Percentiles rank a stretch among this genome's conserved stretches.
Evolutionary conservation across 1,140 invertebrate genomes (phyloP).

Genomic region (Pseudachorutes palmiensis): DNA sequence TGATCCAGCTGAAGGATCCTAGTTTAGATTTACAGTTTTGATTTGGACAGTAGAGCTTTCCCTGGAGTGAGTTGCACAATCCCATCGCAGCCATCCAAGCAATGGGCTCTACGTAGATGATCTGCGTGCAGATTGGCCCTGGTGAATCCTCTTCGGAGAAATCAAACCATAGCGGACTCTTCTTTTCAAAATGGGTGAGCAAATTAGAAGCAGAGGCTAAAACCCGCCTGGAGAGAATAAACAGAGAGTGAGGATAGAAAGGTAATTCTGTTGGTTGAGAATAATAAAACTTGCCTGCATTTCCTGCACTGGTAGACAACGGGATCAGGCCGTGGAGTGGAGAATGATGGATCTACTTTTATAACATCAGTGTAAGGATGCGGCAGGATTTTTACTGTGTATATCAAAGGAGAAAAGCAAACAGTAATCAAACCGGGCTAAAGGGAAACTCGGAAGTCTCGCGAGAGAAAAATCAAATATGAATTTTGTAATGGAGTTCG

Average conservation of each 20-base stretch:
- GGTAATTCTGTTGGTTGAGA: not conserved
- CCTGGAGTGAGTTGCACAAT: constrained; percentile 56
- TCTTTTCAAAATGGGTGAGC: constrained; percentile 51
- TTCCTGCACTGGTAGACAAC: constrained; percentile 70
- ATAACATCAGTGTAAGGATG: constrained; percentile 65
- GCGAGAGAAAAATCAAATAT: too few relatives aligned
- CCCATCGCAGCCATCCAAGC: constrained; percentile 72
- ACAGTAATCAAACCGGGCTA: not conserved
- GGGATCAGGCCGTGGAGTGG: constrained; percentile 64
- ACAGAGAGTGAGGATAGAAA: constrained; percentile 5
- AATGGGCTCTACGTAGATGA: constrained; percentile 70
- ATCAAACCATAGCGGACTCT: constrained; percentile 35
- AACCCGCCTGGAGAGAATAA: constrained; percentile 48
- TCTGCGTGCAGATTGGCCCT: constrained; percentile 53
- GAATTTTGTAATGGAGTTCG: too few relatives aligned
- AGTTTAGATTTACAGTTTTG: constrained; percentile 62
- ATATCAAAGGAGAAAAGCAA: constrained; percentile 27
- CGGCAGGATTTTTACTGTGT: constrained; percentile 71
- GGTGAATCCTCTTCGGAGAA: constrained; percentile 16
- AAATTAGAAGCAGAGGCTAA: constrained; percentile 69
- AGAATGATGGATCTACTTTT: constrained; percentile 68
- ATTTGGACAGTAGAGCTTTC: constrained; percentile 71
- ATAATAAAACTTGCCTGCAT: constrained; percentile 48
- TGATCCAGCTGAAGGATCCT: constrained; percentile 75
- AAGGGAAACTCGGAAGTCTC: not conserved